Conservation (phyloP, 2,797 vertebrate species). For the Pelobates cultripes region DNA sequence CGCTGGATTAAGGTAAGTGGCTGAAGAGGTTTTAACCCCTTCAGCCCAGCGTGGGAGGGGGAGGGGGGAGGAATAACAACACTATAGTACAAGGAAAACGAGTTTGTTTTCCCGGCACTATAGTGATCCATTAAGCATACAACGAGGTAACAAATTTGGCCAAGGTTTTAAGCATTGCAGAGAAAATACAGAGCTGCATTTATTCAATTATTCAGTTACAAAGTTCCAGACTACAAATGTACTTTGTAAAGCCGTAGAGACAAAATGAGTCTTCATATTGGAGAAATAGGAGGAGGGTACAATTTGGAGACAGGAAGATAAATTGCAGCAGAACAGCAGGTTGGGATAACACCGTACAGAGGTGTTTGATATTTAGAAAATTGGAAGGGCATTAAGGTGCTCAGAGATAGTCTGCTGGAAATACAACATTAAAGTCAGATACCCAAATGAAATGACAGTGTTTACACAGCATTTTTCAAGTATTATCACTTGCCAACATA, state of each 20-base stretch:
- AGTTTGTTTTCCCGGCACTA: too few species aligned
- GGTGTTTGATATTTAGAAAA: constrained; percentile 3
- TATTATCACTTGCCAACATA: neutral
- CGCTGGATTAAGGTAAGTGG: too few species aligned
- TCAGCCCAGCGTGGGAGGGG: too few species aligned
- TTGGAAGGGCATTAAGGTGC: constrained; percentile 10
- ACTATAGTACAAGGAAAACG: too few species aligned
- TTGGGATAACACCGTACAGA: neutral
- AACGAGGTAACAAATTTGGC: neutral
- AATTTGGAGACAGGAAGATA: constrained; percentile 14
- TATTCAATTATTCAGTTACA: neutral
- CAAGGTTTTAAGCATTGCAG: neutral
- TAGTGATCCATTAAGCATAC: too few species aligned
- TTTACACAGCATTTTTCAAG: neutral
- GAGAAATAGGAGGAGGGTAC: neutral
- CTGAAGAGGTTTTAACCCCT: too few species aligned
- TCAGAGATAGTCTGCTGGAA: neutral
- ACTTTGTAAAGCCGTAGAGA: neutral
- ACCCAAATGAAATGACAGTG: neutral
- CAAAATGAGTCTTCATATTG: neutral
- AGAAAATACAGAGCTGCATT: neutral
- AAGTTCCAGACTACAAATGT: neutral
- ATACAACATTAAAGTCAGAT: neutral
- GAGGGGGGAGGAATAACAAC: too few species aligned
- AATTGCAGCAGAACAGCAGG: constrained; percentile 2